Conservation (phyloP, 2,888 invertebrate genomes). For the Drosophila kanekoi region DNA sequence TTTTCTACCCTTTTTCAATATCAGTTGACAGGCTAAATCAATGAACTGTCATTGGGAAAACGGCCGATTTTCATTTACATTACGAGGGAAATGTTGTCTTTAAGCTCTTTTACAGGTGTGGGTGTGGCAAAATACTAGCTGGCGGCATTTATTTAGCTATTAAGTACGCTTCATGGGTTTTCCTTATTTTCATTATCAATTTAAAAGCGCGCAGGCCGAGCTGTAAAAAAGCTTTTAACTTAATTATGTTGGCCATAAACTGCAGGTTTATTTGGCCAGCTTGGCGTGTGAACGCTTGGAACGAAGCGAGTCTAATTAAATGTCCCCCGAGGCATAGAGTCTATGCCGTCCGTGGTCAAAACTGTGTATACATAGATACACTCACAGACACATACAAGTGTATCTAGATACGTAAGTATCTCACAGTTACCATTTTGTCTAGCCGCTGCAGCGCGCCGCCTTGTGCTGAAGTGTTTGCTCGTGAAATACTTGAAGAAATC, state of each 20-base stretch:
- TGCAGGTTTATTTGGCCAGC: constrained; percentile 75
- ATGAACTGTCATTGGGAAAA: constrained; percentile 52
- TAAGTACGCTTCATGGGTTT: constrained; percentile 75
- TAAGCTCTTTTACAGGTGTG: constrained; percentile 48
- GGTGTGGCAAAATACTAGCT: constrained; percentile 47
- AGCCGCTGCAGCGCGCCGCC: constrained; percentile 24
- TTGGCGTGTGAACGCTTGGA: constrained; percentile 69
- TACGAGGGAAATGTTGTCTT: constrained; percentile 27
- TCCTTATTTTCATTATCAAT: constrained; percentile 77
- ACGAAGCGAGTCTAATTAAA: constrained; percentile 71
- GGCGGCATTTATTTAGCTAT: constrained; percentile 74
- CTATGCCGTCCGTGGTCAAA: constrained; percentile 34
- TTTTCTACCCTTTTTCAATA: constrained; percentile 44
- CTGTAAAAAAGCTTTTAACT: constrained; percentile 79
- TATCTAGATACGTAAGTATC: constrained; percentile 23
- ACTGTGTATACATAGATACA: constrained; percentile 5
- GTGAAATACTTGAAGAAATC: constrained; percentile 75
- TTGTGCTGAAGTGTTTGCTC: constrained; percentile 72
- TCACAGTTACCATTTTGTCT: constrained; percentile 34
- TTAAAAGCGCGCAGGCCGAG: constrained; percentile 57
- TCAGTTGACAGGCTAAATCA: constrained; percentile 52
- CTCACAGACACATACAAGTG: constrained; percentile 13
- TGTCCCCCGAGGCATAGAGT: constrained; percentile 68
- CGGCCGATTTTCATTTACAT: constrained; percentile 48
- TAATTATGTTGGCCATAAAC: constrained; percentile 81